phyloP scores from a whole-genome alignment of 2,113 vertebrate species.

The Gymnorhina tibicen region DNA sequence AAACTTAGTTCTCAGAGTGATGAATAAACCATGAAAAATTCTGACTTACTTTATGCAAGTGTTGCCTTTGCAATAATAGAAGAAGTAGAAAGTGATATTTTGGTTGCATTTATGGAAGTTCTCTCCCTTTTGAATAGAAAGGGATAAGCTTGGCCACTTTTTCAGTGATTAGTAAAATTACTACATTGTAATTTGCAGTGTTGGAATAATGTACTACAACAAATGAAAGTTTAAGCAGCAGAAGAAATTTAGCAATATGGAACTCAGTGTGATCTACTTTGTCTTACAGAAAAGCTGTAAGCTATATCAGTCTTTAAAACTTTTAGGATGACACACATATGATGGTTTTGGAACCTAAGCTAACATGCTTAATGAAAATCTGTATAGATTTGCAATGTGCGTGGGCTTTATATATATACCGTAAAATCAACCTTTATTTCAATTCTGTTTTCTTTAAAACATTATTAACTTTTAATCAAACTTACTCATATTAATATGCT shows the following conservation, averaged over 20 bases:
- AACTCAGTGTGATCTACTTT: not conserved
- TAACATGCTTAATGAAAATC: not conserved
- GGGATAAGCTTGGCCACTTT: not conserved
- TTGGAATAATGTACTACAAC: not conserved
- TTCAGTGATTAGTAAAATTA: not conserved
- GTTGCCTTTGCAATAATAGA: not conserved
- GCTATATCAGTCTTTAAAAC: not conserved
- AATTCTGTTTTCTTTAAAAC: not conserved
- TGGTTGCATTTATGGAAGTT: not conserved
- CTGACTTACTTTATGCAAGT: not conserved
- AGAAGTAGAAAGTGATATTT: not conserved
- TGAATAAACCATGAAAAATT: not conserved
- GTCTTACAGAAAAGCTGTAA: not conserved
- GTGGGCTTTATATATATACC: not conserved
- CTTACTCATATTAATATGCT: not conserved
- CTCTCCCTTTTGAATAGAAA: not conserved
- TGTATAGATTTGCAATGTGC: accelerated
- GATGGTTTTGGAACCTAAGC: not conserved
- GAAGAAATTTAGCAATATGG: not conserved
- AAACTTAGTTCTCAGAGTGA: not conserved
- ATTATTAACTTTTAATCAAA: not conserved
- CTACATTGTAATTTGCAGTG: not conserved
- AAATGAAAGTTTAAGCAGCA: not conserved
- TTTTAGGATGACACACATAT: not conserved
- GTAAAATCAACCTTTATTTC: not conserved